These are phyloP conservation scores for Acanthisitta chloris DNA, from an alignment of 2,113 vertebrate genomes.

Conservation along the genomic window DNA sequence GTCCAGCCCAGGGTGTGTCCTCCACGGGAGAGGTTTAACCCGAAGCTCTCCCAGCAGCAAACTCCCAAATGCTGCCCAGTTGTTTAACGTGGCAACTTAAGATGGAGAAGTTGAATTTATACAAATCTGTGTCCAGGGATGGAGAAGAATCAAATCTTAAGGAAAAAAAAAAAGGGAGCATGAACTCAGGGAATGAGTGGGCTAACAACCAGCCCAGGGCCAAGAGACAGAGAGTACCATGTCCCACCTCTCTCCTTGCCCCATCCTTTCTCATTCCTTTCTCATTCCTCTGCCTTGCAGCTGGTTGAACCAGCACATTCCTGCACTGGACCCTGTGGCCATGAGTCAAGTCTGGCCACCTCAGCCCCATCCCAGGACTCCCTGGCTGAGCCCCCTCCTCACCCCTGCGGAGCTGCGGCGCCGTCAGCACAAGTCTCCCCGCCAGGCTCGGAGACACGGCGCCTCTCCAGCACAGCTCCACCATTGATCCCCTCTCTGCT, in stretches of 20 bases:
- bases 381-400: fast-evolving
- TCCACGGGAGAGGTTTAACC: neutral
- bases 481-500: constrained; percentile 54
- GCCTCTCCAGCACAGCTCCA: neutral
- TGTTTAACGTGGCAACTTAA: neutral
- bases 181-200: neutral
- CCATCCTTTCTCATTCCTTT: neutral
- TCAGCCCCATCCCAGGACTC: neutral
- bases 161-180: neutral
- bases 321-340: fast-evolving
- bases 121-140: neutral
- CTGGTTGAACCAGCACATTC: fast-evolving
- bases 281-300: neutral
- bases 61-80: neutral
- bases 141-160: neutral
- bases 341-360: neutral
- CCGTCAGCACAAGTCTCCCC: neutral
- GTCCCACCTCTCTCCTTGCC: neutral
- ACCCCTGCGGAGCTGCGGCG: fast-evolving
- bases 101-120: neutral
- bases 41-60: neutral
- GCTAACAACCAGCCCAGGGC: neutral
- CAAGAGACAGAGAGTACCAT: fast-evolving
- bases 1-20: neutral
- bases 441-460: neutral